Percentiles rank a stretch among this genome's conserved stretches.
Evolutionary conservation across 2,797 vertebrate genomes (phyloP).

Genomic region (Sebastes kiyomatsui): DNA sequence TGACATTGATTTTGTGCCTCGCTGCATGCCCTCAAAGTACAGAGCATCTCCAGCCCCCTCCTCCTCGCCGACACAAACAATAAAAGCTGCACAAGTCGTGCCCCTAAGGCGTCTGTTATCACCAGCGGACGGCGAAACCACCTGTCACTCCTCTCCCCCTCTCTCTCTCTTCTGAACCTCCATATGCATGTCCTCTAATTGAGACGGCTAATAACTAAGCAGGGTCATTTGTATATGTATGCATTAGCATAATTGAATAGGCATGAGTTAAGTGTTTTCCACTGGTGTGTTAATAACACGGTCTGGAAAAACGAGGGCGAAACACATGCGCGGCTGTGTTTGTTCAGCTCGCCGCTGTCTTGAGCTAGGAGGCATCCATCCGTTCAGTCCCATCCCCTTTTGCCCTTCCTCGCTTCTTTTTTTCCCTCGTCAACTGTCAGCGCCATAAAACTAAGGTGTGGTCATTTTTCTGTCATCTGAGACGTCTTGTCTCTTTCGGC

Average conservation of each 20-base stretch:
- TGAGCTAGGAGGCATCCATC: constrained; percentile 18
- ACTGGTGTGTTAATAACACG: constrained; percentile 68
- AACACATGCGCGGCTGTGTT: constrained; percentile 8
- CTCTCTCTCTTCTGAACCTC: constrained; percentile 9
- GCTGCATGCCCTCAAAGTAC: constrained; percentile 21
- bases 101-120: constrained; percentile 43
- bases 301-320: constrained; percentile 15
- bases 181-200: constrained; percentile 67
- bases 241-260: constrained; percentile 80
- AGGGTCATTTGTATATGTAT: constrained; percentile 73
- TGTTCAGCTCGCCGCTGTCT: constrained; percentile 9
- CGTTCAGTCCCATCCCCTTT: not conserved
- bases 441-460: constrained; percentile 7
- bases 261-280: constrained; percentile 70
- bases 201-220: constrained; percentile 62
- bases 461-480: constrained; percentile 19
- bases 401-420: not conserved
- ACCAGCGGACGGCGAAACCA: constrained; percentile 41
- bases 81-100: constrained; percentile 36
- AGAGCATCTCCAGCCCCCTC: not conserved
- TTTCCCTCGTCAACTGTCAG: not conserved
- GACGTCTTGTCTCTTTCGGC: constrained; percentile 26
- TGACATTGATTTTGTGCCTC: constrained; percentile 53
- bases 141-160: constrained; percentile 6
- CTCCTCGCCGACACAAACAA: constrained; percentile 27